Evolutionary conservation across 92 coral and sea anemone genomes (phyloP).

Genomic region (Porites lobata): DNA sequence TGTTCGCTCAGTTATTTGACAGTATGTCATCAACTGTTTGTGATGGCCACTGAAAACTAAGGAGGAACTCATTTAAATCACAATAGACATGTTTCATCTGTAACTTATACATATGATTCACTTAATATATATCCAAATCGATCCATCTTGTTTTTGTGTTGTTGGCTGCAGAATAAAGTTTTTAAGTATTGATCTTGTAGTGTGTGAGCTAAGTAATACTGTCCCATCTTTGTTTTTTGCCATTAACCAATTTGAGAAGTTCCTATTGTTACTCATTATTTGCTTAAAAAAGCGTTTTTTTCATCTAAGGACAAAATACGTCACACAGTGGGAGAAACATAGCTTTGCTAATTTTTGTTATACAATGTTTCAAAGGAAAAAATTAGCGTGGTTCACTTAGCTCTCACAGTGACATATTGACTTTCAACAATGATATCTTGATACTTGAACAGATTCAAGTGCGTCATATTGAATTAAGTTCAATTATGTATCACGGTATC

Average conservation of each 20-base stretch:
- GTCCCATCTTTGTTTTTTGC: not conserved
- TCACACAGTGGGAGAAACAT: no score
- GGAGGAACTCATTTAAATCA: no score
- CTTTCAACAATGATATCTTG: slow-evolving; percentile 8
- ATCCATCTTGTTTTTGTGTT: not conserved
- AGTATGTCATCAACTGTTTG: no score
- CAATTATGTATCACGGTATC: slow-evolving; percentile 25
- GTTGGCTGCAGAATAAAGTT: not conserved
- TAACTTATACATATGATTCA: not conserved
- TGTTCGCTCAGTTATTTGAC: no score
- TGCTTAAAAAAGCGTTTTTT: no score
- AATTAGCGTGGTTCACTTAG: slow-evolving; percentile 10
- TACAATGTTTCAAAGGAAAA: not conserved
- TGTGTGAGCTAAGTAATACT: not conserved
- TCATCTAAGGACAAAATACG: not conserved
- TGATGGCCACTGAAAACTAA: no score
- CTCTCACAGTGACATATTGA: slow-evolving; percentile 1
- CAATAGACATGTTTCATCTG: no score
- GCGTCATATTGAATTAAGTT: slow-evolving; percentile 37
- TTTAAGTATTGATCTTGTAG: not conserved
- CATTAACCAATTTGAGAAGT: not conserved
- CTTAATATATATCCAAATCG: not conserved
- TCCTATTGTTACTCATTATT: not conserved
- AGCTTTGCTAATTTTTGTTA: slow-evolving; percentile 8
- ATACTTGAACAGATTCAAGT: slow-evolving; percentile 11